Conservation (phyloP, 2,797 vertebrate genomes). For the Coluber constrictor region DNA sequence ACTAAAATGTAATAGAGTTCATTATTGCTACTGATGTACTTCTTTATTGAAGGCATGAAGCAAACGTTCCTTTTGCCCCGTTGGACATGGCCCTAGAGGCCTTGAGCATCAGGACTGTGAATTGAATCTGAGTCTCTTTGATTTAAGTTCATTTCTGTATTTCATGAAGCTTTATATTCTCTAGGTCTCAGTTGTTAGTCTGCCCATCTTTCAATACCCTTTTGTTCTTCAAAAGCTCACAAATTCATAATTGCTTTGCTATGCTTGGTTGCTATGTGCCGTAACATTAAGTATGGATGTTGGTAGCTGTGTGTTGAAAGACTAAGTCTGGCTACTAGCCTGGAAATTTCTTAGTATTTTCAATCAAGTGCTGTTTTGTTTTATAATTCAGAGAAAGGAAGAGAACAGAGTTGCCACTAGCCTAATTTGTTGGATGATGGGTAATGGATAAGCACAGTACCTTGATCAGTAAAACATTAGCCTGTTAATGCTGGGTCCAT, state of each 20-base stretch:
- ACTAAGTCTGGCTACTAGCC: not conserved
- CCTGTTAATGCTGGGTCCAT: not conserved
- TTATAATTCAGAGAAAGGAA: not conserved
- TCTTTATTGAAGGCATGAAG: not conserved
- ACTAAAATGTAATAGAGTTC: not conserved
- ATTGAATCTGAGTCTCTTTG: not conserved
- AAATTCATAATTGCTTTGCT: conserved; percentile 10
- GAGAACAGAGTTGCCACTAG: not conserved
- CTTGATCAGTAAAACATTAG: not conserved
- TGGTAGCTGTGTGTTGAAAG: not conserved
- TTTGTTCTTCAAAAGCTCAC: conserved; percentile 1
- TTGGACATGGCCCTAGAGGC: not conserved
- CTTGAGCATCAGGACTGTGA: not conserved
- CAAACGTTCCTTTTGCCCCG: not conserved
- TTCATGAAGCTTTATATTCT: not conserved
- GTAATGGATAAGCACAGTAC: not conserved
- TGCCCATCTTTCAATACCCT: not conserved
- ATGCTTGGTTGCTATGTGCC: conserved; percentile 8
- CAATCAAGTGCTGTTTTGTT: not conserved
- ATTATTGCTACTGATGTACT: not conserved
- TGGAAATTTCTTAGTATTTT: not conserved
- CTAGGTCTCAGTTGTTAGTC: not conserved
- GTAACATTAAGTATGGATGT: not conserved
- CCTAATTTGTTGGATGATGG: not conserved
- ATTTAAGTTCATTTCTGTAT: not conserved